Base-by-base conservation (phyloP, 2,888 invertebrate species). In the Omphaloscelis lunosa region DNA sequence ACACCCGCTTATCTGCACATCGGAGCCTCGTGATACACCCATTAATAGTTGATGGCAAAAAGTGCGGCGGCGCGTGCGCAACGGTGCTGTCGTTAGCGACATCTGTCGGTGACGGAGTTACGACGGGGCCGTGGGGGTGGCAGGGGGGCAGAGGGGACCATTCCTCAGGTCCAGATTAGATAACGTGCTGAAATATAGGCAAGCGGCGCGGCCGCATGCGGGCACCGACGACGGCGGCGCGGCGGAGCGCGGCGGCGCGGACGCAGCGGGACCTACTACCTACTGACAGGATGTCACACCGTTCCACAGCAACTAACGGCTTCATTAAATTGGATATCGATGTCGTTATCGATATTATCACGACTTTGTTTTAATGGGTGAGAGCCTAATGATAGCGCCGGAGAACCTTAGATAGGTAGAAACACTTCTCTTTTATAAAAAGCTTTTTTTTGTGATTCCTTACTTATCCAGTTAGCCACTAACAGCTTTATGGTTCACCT, bases 1-100 rank as follows among this genome's bases (percentile, higher is more conserved):
- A 83, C 84, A 79, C 76, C 82, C 67, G 75, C 65, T 83, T 89
- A 90, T 90, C 89, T 88, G 76, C 69, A 72, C 86, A 84, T 88
- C 83, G 75, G 77, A 77, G 73, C 72, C 82, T 65, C 79, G 45
- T 68, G 88, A 86, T 88, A 83, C 85, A 85, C 72, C 75, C 87
- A 89, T 90, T 87, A 88, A 87, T 88, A 89, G 78, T 77, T 77
- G 79, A 80, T 82, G 79, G 88, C 88, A 88, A 88, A 88, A 88
- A 88, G 83, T 75, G 80, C 70, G 85, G 86, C 89, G 89, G 87
- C 91, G 90, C 90, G 90, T 90, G 90, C 90, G 88, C 88, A 76
- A 27, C 56, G 65, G 51, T 51, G 76, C 68, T 71, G 82, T 58
- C 82, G 65, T 80, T 79, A 83, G 80, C 85, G 85, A 84, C 89